Base-by-base conservation (phyloP, 53 echinoderm and acorn worm species). In the Holothuria scabra region DNA sequence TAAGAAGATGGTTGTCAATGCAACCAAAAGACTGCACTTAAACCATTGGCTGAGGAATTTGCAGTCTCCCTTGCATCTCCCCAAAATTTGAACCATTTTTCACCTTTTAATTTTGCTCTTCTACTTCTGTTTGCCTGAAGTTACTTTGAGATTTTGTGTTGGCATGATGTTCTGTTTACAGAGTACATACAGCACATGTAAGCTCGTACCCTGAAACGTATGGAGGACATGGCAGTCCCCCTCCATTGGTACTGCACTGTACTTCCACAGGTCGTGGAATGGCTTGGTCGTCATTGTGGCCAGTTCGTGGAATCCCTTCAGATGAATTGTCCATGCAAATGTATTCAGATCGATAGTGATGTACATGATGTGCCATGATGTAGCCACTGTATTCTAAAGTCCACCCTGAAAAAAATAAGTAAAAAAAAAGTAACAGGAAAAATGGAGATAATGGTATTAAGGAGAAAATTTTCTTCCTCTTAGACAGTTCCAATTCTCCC, bases 361-460 rank as follows among this genome's bases (percentile, higher is more conserved):
- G 30, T 22, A 46, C 61, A 6, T 64, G 31, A 16, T 82, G 62
- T 12, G 82, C 63, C 82, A 82, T 82, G 16, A 82, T 18, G n/a
- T 82, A 82, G 2, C 82, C 82, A 41, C 65, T 33, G 52, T 82
- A 82, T 64, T 82, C 82, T n/a, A 60, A 41, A 21, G 61, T 82
- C 82, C 82, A 62, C 18, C 64, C 22, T 28, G 46, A 23, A 28
- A 28, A 41, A 41, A 41, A 35, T 35, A 35, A 35, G 35, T 48
- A 12, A 5, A 48, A 52, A 0, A 3, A 52, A 16, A 18, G 18
- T 6, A 52, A 52, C 5, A 52, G 52, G 0, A 16, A 18, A 52
- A 52, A 52, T 14, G 14, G 1, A 52, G 13, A 52, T 16, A 0
- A 52, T 14, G 52, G 16, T 52, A 41, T 16, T 18, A 52, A 1